Conservation (phyloP, 2,888 invertebrate genomes). For the Amphipyra berbera region DNA sequence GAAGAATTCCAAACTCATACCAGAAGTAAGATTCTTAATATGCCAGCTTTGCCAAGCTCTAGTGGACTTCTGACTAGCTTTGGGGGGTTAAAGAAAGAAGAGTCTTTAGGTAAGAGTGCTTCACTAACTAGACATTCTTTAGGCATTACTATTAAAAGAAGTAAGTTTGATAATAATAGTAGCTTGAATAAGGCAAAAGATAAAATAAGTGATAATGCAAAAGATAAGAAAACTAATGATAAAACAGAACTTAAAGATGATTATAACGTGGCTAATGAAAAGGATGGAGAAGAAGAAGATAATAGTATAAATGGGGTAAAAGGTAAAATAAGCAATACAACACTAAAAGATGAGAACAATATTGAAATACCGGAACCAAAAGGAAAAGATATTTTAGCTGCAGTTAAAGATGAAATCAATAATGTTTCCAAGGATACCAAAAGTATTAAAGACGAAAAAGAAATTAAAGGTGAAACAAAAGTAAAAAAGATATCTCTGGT, state of each 20-base stretch:
- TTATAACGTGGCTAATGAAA: neutral
- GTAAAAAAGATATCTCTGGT: constrained; percentile 70
- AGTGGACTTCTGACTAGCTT: constrained; percentile 85
- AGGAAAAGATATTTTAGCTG: neutral
- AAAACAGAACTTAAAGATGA: constrained; percentile 8
- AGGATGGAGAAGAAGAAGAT: neutral
- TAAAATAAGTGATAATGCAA: constrained; percentile 5
- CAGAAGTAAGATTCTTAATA: constrained; percentile 87
- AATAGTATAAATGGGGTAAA: neutral
- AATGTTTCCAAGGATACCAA: neutral
- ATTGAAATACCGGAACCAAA: neutral
- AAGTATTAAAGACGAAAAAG: constrained; percentile 19
- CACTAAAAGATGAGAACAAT: constrained; percentile 1
- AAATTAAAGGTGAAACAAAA: constrained; percentile 13
- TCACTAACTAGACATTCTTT: constrained; percentile 76
- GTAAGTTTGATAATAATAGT: constrained; percentile 52
- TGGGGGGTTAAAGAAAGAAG: constrained; percentile 89
- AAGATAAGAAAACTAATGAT: constrained; percentile 9
- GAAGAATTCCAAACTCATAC: constrained; percentile 88
- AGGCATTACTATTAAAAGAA: constrained; percentile 80
- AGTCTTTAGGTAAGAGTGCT: constrained; percentile 80
- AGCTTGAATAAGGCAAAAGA: constrained; percentile 16
- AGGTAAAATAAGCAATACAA: neutral
- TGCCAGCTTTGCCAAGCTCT: constrained; percentile 89
- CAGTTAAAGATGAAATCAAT: constrained; percentile 8